Evolutionary conservation across 2,797 vertebrate species (phyloP), one percentile per base, ranked within the genome.

Genomic region (Spinus olivaceus): DNA sequence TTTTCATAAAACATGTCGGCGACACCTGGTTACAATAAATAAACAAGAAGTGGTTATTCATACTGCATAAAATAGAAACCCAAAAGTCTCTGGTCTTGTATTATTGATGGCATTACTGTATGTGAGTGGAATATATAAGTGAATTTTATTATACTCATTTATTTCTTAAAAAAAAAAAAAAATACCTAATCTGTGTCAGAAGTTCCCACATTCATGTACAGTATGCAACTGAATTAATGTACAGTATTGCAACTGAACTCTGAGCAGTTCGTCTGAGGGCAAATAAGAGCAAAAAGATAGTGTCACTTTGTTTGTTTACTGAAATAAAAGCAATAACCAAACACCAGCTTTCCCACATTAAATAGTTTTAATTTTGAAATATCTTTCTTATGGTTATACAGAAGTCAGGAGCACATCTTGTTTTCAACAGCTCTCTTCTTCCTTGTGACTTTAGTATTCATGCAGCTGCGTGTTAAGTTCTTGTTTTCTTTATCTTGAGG

Each of bases 391-490:
- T 3, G 2, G 27, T 61, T 89, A 22, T 12, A 3, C 14, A 74
- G 41, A 79, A 27, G 4, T 33, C 15, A n/a, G 37, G 51, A 76
- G 11, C 3, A 44, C 8, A 25, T 12, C 18, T 56, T 61, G 2
- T 41, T 89, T 87, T 83, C 25, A 51, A n/a, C 8, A 59, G 8
- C 8, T 79, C 17, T 83, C 5, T 50, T 90, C 27, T 28, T 44
- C 21, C 17, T 72, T 50, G 9, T 53, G 42, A 5, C n/a, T 76
- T 78, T 32, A 30, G 2, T 32, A 35, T 33, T 69, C 8, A 4
- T 22, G 8, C 3, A 65, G 6, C 4, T 0, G 0, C 32, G 10
- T 8, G 2, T 4, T 71, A 24, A 3, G 12, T 73, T 70, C 25
- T 88, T 67, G 32, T 73, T 78, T 60, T 28, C 16, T 42, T 69